Evolutionary conservation across 1,140 invertebrate species (phyloP).

Genomic region (Bombus sibiricus): DNA sequence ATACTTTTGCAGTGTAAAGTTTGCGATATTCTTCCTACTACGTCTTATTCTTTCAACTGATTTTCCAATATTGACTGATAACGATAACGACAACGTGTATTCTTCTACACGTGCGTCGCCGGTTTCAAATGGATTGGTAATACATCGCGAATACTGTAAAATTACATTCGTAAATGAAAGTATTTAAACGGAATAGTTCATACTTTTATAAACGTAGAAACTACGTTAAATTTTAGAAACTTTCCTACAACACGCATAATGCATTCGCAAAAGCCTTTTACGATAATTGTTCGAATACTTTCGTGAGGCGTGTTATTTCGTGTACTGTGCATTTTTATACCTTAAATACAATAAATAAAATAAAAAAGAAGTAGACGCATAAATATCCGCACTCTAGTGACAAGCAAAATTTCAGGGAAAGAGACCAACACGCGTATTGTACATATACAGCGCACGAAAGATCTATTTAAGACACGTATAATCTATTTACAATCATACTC

Average conservation of each 20-base stretch:
- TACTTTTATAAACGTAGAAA: too few species aligned
- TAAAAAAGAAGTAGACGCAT: too few species aligned
- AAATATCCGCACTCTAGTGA: fast-evolving
- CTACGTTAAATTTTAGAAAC: too few species aligned
- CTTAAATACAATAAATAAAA: background rate
- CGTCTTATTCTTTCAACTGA: background rate
- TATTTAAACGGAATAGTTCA: background rate
- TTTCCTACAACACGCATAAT: background rate
- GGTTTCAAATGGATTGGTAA: background rate
- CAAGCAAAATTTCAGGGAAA: background rate
- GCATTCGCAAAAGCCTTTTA: too few species aligned
- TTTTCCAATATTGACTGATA: background rate
- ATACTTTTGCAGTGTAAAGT: background rate
- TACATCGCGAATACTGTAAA: background rate
- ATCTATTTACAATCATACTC: background rate
- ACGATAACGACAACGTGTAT: background rate
- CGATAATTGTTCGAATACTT: too few species aligned
- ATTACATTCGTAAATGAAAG: background rate
- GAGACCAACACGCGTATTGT: too few species aligned
- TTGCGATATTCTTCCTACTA: background rate
- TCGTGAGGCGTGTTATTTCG: background rate
- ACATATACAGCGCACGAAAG: background rate
- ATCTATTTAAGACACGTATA: background rate
- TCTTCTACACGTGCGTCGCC: background rate
- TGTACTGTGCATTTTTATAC: background rate